Evolutionary conservation across 2,888 invertebrate species (phyloP).

Genomic region (Oligia latruncula): DNA sequence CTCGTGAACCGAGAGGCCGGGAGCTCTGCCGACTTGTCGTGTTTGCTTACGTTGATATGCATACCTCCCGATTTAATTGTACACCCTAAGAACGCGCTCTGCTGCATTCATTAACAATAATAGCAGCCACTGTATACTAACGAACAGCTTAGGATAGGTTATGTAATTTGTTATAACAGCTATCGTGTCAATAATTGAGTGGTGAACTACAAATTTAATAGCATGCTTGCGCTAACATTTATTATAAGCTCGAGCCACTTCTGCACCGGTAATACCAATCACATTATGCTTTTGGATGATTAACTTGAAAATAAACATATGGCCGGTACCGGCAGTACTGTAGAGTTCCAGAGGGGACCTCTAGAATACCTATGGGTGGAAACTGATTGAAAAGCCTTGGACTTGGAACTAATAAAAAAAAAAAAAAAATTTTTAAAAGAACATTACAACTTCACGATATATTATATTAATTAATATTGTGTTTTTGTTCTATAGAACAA

Average conservation of each 20-base stretch:
- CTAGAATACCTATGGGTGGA: too few relatives aligned
- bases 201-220: neutral
- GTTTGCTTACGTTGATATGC: conserved; percentile 85
- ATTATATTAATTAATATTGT: too few relatives aligned
- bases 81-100: conserved; percentile 60
- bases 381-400: too few relatives aligned
- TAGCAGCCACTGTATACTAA: conserved; percentile 59
- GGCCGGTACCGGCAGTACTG: too few relatives aligned
- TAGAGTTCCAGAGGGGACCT: too few relatives aligned
- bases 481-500: too few relatives aligned
- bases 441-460: too few relatives aligned
- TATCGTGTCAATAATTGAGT: conserved; percentile 26
- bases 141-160: conserved; percentile 67
- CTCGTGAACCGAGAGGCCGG: conserved; percentile 80
- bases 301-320: neutral
- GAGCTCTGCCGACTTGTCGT: conserved; percentile 76
- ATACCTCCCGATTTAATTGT: conserved; percentile 81
- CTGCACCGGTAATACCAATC: conserved; percentile 6
- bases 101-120: conserved; percentile 51
- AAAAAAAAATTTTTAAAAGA: too few relatives aligned
- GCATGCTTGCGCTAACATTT: conserved; percentile 17
- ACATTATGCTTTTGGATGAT: conserved; percentile 7
- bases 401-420: too few relatives aligned
- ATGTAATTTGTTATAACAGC: conserved; percentile 50
- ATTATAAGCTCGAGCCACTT: conserved; percentile 3